These are phyloP conservation scores for Gerris buenoi DNA, from an alignment of 1,140 invertebrate species.

Conservation along the genomic window DNA sequence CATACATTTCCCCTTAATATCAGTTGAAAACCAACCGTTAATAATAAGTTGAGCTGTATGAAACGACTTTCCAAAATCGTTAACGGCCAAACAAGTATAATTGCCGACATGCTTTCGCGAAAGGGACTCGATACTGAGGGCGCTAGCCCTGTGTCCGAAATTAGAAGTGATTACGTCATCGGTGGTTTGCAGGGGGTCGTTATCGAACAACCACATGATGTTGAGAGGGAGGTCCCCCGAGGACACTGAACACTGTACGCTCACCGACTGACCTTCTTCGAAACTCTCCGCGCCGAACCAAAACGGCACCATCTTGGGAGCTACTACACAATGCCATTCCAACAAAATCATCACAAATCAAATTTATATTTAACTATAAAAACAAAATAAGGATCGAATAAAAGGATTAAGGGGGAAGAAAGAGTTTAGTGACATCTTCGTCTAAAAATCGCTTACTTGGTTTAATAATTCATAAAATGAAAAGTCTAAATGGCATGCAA, in stretches of 20 bases:
- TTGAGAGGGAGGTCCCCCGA: conserved; percentile 44
- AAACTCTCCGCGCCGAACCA: conserved; percentile 47
- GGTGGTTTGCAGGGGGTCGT: conserved; percentile 37
- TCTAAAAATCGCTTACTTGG: no score
- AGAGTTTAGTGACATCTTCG: no score
- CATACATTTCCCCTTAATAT: background rate
- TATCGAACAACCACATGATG: conserved; percentile 39
- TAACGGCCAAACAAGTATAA: conserved; percentile 22
- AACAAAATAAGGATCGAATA: background rate
- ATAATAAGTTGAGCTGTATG: conserved; percentile 20
- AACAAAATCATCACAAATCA: background rate
- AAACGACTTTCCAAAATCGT: conserved; percentile 17
- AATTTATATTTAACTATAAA: background rate
- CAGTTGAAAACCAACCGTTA: conserved; percentile 18
- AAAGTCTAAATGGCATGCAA: no score
- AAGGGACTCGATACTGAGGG: conserved; percentile 54
- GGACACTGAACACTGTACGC: conserved; percentile 44
- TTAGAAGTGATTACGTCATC: conserved; percentile 38
- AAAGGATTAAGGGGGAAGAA: no score
- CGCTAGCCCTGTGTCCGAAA: conserved; percentile 39
- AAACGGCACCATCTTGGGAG: conserved; percentile 52
- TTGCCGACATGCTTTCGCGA: conserved; percentile 31
- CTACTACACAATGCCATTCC: conserved; percentile 32
- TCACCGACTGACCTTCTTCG: conserved; percentile 25
- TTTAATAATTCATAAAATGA: no score